Base-by-base conservation (phyloP, 2,888 invertebrate species). In the Habrosyne pyritoides region DNA sequence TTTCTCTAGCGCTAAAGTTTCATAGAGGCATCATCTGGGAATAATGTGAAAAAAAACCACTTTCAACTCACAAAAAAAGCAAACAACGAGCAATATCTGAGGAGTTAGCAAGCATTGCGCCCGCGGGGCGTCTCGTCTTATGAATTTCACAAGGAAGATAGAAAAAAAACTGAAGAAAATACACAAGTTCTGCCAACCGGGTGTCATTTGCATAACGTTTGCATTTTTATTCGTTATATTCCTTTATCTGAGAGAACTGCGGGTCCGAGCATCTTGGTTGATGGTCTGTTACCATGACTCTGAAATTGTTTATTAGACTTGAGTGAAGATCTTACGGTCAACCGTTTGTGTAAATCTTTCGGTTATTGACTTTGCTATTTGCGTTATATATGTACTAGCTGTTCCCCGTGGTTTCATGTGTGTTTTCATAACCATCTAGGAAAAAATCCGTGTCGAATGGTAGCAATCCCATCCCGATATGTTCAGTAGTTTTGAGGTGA, bases 171-270 rank as follows among this genome's bases (percentile, higher is more conserved):
- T 21, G 2, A n/a, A 21, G n/a, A 47, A 24, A 18, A 28, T 18
- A 28, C 18, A 22, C 18, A 12, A 28, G 28, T 28, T 18, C 50
- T 18, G 50, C 50, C 59, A 61, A 61, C 64, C 59, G 69, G 59
- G 61, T 56, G 60, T 72, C 70, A 83, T 86, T 83, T 83, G 73
- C 85, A 86, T 86, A 83, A 80, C 42, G 42, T 42, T 42, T 42
- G 42, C 42, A 42, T 42, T 42, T 42, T 42, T 42, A 42, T 42
- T 42, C 42, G 42, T 42, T 42, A 42, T 42, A 42, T 42, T 42
- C 42, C 42, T 42, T 42, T 36, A 36, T 18, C 18, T 42, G 42
- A 18, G 42, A 18, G 42, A n/a, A n/a, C 42, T 42, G 42, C 2
- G n/a, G 33, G 33, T 33, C 33, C 5, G n/a, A 42, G 6, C 14